phyloP scores from a whole-genome alignment of 1,140 invertebrate genomes.

The Zaprionus nigranus region DNA sequence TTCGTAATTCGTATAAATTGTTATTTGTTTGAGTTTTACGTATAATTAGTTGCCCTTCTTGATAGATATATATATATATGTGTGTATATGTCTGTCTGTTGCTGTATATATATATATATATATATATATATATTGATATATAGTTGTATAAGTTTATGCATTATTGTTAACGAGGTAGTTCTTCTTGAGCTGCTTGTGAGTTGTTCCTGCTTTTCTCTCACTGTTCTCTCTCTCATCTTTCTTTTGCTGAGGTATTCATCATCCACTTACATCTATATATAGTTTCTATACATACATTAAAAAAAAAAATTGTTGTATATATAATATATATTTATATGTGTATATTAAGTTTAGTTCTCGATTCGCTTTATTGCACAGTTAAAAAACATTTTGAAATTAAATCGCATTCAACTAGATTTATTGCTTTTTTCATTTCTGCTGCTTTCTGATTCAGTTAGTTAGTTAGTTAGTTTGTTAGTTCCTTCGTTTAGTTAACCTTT shows the following conservation, averaged over 20 bases:
- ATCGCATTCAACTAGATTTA: constrained; percentile 77
- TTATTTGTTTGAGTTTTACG: constrained; percentile 69
- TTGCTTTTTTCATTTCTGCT: constrained; percentile 57
- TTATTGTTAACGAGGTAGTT: constrained; percentile 74
- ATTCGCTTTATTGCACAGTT: constrained; percentile 65
- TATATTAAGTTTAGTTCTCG: constrained; percentile 15
- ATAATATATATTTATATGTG: constrained; percentile 26
- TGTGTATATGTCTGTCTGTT: constrained; percentile 4
- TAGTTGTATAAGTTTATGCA: constrained; percentile 15
- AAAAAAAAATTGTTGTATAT: constrained; percentile 47
- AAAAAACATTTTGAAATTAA: constrained; percentile 43
- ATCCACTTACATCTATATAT: constrained; percentile 42
- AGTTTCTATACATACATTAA: constrained; percentile 28
- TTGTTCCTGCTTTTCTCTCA: constrained; percentile 21
- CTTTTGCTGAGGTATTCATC: constrained; percentile 60
- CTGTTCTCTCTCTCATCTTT: no score
- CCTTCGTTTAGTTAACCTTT: constrained; percentile 37
- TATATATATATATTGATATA: constrained; percentile 21
- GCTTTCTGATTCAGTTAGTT: no score
- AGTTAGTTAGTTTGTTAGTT: not conserved
- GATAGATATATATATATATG: constrained; percentile 25
- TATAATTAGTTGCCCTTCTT: constrained; percentile 71
- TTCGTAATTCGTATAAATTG: constrained; percentile 50
- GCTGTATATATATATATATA: constrained; percentile 9
- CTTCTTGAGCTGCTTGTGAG: constrained; percentile 47